Conservation (phyloP, 2,113 vertebrate genomes). For the Vimba vimba region DNA sequence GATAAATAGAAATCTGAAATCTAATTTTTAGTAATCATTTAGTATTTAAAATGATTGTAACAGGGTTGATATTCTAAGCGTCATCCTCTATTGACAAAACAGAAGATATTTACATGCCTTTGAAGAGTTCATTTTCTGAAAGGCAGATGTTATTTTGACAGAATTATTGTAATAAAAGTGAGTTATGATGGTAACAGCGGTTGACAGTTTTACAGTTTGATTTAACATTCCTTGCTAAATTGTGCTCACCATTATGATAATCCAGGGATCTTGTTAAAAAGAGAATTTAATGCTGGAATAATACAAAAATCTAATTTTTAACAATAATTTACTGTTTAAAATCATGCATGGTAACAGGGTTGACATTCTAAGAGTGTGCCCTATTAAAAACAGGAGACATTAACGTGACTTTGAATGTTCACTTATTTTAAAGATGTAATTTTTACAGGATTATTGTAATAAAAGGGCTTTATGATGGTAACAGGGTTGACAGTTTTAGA, state of each 20-base stretch:
- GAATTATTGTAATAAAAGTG: not conserved
- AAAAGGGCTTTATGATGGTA: not conserved
- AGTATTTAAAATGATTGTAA: not conserved
- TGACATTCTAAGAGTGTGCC: not conserved
- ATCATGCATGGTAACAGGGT: not conserved
- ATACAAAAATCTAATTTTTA: not conserved
- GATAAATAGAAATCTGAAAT: not conserved
- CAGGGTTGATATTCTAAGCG: not conserved
- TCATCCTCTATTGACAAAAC: not conserved
- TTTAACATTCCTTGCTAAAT: not conserved
- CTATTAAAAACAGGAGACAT: not conserved
- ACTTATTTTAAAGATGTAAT: not conserved
- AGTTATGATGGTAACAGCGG: not conserved
- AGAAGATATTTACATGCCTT: not conserved
- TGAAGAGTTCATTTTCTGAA: not conserved
- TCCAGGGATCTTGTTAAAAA: no score
- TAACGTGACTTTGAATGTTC: not conserved
- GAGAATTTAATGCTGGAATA: not conserved
- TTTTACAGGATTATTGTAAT: not conserved
- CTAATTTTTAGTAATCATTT: not conserved
- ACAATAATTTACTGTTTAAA: not conserved
- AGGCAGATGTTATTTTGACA: not conserved
- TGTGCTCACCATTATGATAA: not conserved
- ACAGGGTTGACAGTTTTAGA: not conserved
- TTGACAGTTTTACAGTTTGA: not conserved